Evolutionary conservation across 2,797 vertebrate species (phyloP).

Genomic region (Hydrophis major): DNA sequence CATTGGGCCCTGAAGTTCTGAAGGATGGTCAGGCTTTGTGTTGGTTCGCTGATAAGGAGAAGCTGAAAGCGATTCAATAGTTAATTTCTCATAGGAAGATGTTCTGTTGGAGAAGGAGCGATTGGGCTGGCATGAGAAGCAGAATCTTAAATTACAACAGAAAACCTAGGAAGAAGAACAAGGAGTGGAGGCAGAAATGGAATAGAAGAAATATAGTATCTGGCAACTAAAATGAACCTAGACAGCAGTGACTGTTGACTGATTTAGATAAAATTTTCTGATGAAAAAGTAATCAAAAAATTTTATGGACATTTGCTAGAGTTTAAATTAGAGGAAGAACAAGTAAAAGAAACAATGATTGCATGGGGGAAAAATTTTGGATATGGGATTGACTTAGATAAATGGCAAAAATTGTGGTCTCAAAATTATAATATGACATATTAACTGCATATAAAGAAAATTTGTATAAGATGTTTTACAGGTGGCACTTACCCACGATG

Average conservation of each 20-base stretch:
- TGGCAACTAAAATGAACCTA: not conserved
- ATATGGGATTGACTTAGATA: no score
- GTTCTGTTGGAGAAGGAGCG: not conserved
- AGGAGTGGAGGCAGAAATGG: not conserved
- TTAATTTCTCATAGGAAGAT: not conserved
- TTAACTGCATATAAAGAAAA: no score
- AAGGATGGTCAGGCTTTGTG: not conserved
- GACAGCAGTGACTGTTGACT: not conserved
- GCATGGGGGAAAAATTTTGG: no score
- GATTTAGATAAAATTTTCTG: no score
- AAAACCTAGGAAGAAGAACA: not conserved
- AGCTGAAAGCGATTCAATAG: not conserved
- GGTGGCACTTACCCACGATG: no score
- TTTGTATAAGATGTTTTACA: no score
- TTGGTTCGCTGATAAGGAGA: not conserved
- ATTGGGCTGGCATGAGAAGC: not conserved
- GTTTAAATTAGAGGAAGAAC: no score
- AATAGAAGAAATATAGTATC: not conserved
- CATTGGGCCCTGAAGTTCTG: not conserved
- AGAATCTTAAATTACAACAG: not conserved
- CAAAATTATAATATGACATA: no score
- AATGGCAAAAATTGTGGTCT: no score
- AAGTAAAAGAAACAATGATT: no score
- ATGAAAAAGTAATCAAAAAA: no score
- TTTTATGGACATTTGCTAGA: no score